phyloP scores from a whole-genome alignment of 2,888 invertebrate genomes.

The Drosophila affinis region DNA sequence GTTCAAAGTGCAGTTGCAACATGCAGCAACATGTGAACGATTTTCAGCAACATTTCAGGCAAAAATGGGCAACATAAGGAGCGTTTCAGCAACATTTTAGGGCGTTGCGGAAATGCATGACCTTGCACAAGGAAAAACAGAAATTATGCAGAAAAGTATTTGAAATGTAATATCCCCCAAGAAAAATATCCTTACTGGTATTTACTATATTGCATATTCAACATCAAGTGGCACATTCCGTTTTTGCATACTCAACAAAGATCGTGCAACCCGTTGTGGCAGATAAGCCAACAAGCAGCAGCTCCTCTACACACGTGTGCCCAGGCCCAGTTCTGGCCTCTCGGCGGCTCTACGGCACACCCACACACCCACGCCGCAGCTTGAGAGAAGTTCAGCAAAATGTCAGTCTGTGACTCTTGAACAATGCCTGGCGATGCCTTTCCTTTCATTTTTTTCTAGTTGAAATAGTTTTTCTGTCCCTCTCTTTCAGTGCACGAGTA shows the following conservation, averaged over 20 bases:
- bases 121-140: too few relatives aligned
- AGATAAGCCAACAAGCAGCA: constrained; percentile 49
- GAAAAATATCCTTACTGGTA: background rate
- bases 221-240: background rate
- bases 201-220: background rate
- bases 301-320: constrained; percentile 32
- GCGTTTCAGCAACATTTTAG: too few relatives aligned
- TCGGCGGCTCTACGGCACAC: constrained; percentile 45
- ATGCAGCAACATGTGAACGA: too few relatives aligned
- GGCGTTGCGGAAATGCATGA: too few relatives aligned
- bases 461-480: constrained; percentile 37
- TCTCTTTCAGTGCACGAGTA: constrained; percentile 19
- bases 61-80: too few relatives aligned
- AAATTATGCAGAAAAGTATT: background rate
- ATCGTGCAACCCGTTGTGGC: constrained; percentile 68
- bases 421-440: constrained; percentile 53
- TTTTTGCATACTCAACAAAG: constrained; percentile 27
- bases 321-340: constrained; percentile 14
- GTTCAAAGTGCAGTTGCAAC: background rate
- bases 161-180: background rate
- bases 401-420: constrained; percentile 62
- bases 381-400: constrained; percentile 62
- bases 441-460: constrained; percentile 49
- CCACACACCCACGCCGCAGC: constrained; percentile 47
- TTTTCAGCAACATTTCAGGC: too few relatives aligned